phyloP scores from a whole-genome alignment of 2,113 vertebrate genomes.

The Cheirogaleus medius region DNA sequence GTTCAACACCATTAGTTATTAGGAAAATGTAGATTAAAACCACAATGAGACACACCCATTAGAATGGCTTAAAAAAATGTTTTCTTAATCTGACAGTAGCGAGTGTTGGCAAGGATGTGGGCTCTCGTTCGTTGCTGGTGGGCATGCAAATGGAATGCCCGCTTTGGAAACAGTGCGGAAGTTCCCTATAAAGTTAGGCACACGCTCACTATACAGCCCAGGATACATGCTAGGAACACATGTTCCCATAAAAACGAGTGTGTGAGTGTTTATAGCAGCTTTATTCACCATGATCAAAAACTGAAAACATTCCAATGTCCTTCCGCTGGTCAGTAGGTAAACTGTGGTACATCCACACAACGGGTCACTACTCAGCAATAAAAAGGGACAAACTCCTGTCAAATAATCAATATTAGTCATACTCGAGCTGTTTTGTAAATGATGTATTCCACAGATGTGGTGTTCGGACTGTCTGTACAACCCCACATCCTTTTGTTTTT shows the following conservation, averaged over 20 bases:
- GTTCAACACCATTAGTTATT: neutral
- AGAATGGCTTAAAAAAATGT: neutral
- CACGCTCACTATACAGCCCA: accelerated
- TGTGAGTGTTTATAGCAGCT: neutral
- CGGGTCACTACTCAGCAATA: neutral
- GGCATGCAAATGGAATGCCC: accelerated
- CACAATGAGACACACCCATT: neutral
- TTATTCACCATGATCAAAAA: neutral
- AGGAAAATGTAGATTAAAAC: neutral
- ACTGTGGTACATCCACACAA: accelerated
- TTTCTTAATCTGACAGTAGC: neutral
- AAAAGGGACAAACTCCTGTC: neutral
- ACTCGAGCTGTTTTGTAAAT: neutral
- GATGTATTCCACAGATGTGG: neutral
- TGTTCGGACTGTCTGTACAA: neutral
- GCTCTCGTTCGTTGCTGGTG: neutral
- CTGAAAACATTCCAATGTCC: neutral
- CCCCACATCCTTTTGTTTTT: no score
- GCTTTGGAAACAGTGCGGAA: accelerated
- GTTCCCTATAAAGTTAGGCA: neutral
- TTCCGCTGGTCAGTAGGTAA: neutral
- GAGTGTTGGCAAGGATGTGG: neutral
- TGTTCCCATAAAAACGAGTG: neutral
- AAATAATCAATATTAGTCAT: neutral
- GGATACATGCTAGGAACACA: accelerated